A percentile compares a stretch with the other conserved stretches of the same genome.
Evolutionary conservation across 1,140 invertebrate genomes (phyloP).

Genomic region (Musca vetustissima): DNA sequence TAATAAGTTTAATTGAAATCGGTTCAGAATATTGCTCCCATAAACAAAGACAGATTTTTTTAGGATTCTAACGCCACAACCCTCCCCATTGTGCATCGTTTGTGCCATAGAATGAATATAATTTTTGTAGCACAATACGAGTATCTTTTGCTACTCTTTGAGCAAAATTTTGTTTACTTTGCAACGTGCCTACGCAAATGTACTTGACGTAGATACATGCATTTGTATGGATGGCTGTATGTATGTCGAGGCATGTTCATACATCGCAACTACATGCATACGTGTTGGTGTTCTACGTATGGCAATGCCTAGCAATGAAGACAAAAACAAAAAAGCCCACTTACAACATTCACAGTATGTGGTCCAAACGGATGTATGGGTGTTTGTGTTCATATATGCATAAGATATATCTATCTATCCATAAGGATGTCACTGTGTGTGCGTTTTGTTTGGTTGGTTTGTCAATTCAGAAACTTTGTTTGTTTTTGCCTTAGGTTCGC

Average conservation of each 20-base stretch:
- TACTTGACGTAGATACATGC: conserved; percentile 13
- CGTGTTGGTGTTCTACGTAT: neutral
- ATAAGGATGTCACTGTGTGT: neutral
- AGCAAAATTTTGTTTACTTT: conserved; percentile 13
- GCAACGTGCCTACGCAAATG: conserved; percentile 21
- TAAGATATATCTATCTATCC: no score
- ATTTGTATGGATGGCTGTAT: neutral
- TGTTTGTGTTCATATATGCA: neutral
- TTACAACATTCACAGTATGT: conserved; percentile 10
- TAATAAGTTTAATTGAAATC: no score
- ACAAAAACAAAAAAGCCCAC: conserved; percentile 11
- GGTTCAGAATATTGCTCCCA: no score
- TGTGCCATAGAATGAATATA: conserved; percentile 11
- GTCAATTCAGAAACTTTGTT: conserved; percentile 22
- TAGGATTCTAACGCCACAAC: no score
- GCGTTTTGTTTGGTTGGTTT: neutral
- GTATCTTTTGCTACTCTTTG: no score
- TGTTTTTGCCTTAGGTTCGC: conserved; percentile 21
- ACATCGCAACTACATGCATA: neutral
- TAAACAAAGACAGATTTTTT: no score
- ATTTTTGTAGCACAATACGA: conserved; percentile 2
- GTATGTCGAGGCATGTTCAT: no score
- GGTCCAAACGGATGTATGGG: neutral
- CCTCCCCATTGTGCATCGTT: no score
- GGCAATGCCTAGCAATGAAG: neutral